Evolutionary conservation across 2,797 vertebrate species (phyloP).

Genomic region (Characodon lateralis): DNA sequence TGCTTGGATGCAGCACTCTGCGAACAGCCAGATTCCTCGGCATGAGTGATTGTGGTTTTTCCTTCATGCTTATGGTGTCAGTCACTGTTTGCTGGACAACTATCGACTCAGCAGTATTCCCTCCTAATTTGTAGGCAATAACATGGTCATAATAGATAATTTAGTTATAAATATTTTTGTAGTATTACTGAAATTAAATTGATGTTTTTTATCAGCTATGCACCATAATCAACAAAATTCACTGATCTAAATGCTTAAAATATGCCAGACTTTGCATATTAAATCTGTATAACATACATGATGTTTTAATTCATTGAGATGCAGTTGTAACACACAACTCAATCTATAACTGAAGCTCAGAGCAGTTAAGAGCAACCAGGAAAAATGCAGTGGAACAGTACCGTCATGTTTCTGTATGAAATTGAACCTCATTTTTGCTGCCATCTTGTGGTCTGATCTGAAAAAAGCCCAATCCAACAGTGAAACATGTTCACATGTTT

Average conservation of each 20-base stretch:
- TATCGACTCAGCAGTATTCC: no score
- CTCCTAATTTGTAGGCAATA: no score
- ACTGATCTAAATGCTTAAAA: neutral
- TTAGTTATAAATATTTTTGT: no score
- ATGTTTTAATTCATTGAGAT: neutral
- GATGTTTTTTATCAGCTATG: neutral
- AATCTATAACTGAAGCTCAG: neutral
- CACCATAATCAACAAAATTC: neutral
- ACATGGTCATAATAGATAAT: no score
- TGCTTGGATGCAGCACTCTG: neutral
- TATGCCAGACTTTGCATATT: neutral
- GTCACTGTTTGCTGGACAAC: no score
- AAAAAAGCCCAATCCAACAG: neutral
- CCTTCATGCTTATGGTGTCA: no score
- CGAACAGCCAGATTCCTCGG: neutral
- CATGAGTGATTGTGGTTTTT: no score
- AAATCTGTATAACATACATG: neutral
- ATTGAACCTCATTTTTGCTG: conserved; percentile 62
- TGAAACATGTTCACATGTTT: neutral
- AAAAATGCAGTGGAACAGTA: neutral
- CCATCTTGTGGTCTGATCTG: conserved; percentile 64
- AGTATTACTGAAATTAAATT: neutral
- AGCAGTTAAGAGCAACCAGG: neutral
- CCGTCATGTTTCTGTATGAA: neutral
- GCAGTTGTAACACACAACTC: neutral